Conservation (phyloP, 2,888 invertebrate genomes). For the Xestoiulus laeticollis region DNA sequence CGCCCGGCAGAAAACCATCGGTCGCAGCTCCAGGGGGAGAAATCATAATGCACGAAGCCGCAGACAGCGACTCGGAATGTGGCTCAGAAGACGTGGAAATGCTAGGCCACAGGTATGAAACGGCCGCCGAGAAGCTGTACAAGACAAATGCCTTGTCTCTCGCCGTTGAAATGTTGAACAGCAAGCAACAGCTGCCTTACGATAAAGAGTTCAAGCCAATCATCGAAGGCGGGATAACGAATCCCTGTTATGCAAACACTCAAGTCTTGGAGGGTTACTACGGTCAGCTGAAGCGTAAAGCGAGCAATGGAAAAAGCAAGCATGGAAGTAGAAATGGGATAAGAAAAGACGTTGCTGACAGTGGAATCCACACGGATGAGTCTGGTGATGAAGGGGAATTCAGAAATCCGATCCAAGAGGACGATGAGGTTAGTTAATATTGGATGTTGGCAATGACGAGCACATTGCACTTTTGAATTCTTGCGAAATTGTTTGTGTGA, state of each 20-base stretch:
- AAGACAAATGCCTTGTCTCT: slow-evolving; percentile 57
- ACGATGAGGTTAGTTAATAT: slow-evolving; percentile 50
- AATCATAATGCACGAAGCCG: slow-evolving; percentile 57
- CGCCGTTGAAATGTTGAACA: slow-evolving; percentile 57
- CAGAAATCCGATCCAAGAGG: neutral
- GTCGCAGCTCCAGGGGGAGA: slow-evolving; percentile 52
- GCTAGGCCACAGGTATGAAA: slow-evolving; percentile 58
- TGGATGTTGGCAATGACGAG: too few relatives aligned
- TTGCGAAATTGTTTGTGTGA: too few relatives aligned
- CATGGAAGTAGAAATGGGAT: neutral
- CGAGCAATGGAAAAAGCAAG: neutral
- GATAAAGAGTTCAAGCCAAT: slow-evolving; percentile 57
- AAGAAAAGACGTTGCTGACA: slow-evolving; percentile 52
- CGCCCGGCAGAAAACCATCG: neutral
- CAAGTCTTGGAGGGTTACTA: slow-evolving; percentile 53
- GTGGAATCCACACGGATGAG: slow-evolving; percentile 56
- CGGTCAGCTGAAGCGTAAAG: slow-evolving; percentile 41
- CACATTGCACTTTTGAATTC: too few relatives aligned
- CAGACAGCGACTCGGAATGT: slow-evolving; percentile 56
- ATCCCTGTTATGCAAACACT: slow-evolving; percentile 49
- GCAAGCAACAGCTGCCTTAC: slow-evolving; percentile 57
- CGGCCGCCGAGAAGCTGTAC: slow-evolving; percentile 52
- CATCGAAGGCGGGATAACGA: slow-evolving; percentile 43
- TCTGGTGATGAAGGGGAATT: slow-evolving; percentile 53
- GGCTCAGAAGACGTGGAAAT: slow-evolving; percentile 58